Evolutionary conservation across 2,888 invertebrate species (phyloP), one percentile per base, ranked within the genome.

Genomic region (Sphinx pinastri): DNA sequence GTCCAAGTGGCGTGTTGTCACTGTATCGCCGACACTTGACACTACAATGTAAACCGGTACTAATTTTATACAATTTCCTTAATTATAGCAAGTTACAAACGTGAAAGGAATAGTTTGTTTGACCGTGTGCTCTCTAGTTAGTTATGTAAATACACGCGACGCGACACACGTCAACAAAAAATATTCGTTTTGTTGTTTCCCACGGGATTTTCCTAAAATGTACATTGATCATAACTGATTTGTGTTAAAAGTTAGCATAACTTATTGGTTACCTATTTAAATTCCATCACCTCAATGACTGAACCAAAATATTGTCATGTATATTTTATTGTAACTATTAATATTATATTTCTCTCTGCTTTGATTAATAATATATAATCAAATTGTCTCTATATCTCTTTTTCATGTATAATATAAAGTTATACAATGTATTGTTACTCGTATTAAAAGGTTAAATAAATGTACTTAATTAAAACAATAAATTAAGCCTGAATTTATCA

Each of bases 1-100:
- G 73, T 74, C 74, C 81, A 79, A 82, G 85, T 82, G 85, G 86
- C 85, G 75, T 81, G 84, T 86, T 85, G 85, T 81, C 86, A 88
- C 87, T 82, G 82, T 88, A 86, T 87, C 84, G 45, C 67, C 58
- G 59, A 47, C 63, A 81, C 77, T 77, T 74, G 76, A 80, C 79
- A 80, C 80, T 74, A 73, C 66, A 69, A 69, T 71, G 67, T 72
- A 76, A 80, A 81, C 82, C 81, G 78, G 81, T 79, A 74, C 63
- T 73, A 51, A 67, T 72, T 67, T 71, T 74, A 72, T 73, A 75
- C 69, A 71, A 74, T 76, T 69, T 60, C 63, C 49, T 63, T 63
- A 63, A 63, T 63, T 63, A 63, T 47, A 63, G 57, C 69, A 55
- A 69, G 58, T 25, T 66, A 69, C 58, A 67, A 66, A 67, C 51